These are phyloP conservation scores for Phyllotreta cruciferae DNA, from an alignment of 2,888 invertebrate species.

Conservation along the genomic window DNA sequence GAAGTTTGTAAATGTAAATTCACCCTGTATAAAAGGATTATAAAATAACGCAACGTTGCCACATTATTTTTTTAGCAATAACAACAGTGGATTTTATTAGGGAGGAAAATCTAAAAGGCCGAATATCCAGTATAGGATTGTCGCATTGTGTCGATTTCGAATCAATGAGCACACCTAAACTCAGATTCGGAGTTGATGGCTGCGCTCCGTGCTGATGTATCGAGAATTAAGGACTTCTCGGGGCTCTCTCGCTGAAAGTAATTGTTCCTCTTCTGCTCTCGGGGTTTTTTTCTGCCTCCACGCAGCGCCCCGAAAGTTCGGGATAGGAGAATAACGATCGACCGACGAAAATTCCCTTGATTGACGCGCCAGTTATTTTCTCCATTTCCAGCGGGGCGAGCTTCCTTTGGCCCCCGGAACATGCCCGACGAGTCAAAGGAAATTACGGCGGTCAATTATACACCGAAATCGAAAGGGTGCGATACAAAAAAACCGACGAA, in stretches of 20 bases:
- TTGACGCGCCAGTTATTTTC: slow-evolving; percentile 10
- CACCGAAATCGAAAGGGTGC: neutral
- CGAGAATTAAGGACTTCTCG: slow-evolving; percentile 13
- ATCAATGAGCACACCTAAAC: slow-evolving; percentile 15
- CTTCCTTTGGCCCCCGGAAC: neutral
- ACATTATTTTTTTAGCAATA: too few relatives aligned
- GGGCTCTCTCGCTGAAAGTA: slow-evolving; percentile 10
- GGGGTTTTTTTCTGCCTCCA: neutral
- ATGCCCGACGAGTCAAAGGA: neutral
- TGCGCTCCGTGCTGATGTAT: slow-evolving; percentile 10
- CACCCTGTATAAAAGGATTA: too few relatives aligned
- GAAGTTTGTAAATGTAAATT: too few relatives aligned
- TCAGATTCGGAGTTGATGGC: slow-evolving; percentile 3
- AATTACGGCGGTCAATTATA: neutral
- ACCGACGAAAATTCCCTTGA: neutral
- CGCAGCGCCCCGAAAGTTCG: too few relatives aligned
- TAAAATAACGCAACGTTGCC: too few relatives aligned
- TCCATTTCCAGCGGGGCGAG: neutral
- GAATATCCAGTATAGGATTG: slow-evolving; percentile 5
- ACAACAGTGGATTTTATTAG: too few relatives aligned
- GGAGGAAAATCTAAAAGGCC: too few relatives aligned
- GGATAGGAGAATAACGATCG: neutral
- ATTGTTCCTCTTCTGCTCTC: slow-evolving; percentile 6
- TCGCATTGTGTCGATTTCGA: slow-evolving; percentile 16
- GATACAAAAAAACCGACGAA: neutral